phyloP scores from a whole-genome alignment of 2,888 invertebrate species.

The Boloria selene region DNA sequence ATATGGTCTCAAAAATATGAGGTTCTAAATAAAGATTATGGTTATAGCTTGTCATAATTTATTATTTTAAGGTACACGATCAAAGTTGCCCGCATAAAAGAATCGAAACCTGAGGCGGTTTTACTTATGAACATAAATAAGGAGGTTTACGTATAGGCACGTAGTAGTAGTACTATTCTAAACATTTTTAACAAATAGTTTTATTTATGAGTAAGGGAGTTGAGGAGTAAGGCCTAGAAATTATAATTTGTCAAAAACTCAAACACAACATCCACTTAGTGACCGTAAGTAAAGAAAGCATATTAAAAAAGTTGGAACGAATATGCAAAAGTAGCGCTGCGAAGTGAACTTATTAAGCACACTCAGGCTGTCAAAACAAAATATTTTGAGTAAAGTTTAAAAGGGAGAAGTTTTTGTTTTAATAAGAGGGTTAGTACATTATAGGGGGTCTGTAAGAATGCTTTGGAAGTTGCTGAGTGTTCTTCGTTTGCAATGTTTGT shows the following conservation, averaged over 20 bases:
- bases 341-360: constrained; percentile 43
- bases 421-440: constrained; percentile 42
- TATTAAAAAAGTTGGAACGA: constrained; percentile 44
- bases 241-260: not conserved
- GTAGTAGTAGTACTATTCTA: too few relatives aligned
- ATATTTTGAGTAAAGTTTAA: constrained; percentile 33
- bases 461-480: constrained; percentile 39
- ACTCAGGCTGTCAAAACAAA: constrained; percentile 39
- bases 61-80: constrained; percentile 23
- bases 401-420: constrained; percentile 41
- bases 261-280: constrained; percentile 15
- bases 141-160: not conserved
- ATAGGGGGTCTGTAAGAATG: constrained; percentile 39
- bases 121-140: constrained; percentile 7
- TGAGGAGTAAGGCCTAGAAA: not conserved
- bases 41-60: constrained; percentile 34
- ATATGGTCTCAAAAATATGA: constrained; percentile 32
- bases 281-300: constrained; percentile 36
- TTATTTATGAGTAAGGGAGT: constrained; percentile 6
- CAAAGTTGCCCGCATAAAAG: constrained; percentile 24
- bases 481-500: constrained; percentile 42
- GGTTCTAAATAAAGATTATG: constrained; percentile 34
- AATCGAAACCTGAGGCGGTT: constrained; percentile 11
- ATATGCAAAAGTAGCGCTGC: constrained; percentile 41
- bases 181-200: constrained; percentile 8